Evolutionary conservation across 2,113 vertebrate genomes (phyloP).

Genomic region (Heterotis niloticus): DNA sequence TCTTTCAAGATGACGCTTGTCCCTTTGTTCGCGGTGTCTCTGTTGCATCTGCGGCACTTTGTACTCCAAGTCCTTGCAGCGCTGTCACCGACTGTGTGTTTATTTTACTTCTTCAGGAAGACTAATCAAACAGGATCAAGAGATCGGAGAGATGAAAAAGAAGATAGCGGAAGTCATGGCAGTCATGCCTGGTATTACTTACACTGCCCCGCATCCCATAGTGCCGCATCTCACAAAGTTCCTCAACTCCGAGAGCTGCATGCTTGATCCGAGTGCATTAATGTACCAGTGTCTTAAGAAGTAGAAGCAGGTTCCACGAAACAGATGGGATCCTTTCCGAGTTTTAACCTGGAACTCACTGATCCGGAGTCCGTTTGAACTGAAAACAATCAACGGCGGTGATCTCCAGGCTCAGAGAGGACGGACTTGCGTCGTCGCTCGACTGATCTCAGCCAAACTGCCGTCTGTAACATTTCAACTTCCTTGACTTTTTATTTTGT

Average conservation of each 20-base stretch:
- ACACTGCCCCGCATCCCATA: constrained; percentile 56
- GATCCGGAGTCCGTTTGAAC: constrained; percentile 16
- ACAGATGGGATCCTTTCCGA: constrained; percentile 8
- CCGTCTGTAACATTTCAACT: not conserved
- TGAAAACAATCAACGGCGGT: not conserved
- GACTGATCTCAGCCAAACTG: not conserved
- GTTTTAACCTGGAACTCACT: constrained; percentile 15
- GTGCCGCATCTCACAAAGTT: constrained; percentile 71
- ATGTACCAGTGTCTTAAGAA: constrained; percentile 79
- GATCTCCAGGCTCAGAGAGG: not conserved
- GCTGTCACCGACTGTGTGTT: not conserved
- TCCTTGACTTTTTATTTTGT: not conserved
- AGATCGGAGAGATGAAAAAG: constrained; percentile 71
- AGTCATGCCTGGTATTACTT: constrained; percentile 67
- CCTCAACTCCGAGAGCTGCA: constrained; percentile 68
- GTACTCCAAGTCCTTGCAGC: not conserved
- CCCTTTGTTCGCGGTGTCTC: not conserved
- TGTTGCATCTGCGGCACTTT: not conserved
- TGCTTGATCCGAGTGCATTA: constrained; percentile 66
- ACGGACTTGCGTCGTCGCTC: not conserved
- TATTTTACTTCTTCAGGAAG: constrained; percentile 55
- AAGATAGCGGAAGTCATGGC: constrained; percentile 76
- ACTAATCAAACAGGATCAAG: constrained; percentile 66
- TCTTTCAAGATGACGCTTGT: not conserved
- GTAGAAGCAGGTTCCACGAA: constrained; percentile 30